These are phyloP conservation scores for Heliconius nattereri DNA, from an alignment of 1,140 invertebrate genomes.

Conservation along the genomic window DNA sequence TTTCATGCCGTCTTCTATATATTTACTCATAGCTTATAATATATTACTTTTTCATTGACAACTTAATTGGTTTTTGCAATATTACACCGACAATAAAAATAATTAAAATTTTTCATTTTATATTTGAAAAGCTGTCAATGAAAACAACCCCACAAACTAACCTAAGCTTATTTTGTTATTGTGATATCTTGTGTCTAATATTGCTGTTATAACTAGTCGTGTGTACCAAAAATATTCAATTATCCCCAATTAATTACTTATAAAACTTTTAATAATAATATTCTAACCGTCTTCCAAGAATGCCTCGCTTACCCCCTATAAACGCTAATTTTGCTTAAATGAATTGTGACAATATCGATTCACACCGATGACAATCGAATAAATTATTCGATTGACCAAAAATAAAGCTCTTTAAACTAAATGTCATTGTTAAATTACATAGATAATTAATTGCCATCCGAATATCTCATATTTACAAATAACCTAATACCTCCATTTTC, in stretches of 20 bases:
- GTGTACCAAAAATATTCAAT: conserved; percentile 16
- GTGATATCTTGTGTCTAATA: conserved; percentile 58
- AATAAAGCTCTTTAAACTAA: background rate
- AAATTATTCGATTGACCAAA: background rate
- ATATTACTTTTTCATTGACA: conserved; percentile 26
- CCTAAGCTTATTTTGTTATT: conserved; percentile 58
- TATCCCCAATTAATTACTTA: conserved; percentile 29
- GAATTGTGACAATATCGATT: background rate
- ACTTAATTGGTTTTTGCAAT: background rate
- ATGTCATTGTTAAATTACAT: background rate
- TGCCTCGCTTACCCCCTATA: conserved; percentile 55
- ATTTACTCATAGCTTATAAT: conserved; percentile 29
- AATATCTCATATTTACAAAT: background rate
- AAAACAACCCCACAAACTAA: conserved; percentile 37
- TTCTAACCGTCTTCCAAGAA: conserved; percentile 52
- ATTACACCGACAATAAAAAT: background rate
- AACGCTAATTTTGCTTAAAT: conserved; percentile 25
- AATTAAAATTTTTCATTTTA: background rate
- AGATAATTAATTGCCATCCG: background rate
- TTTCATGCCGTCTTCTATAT: conserved; percentile 50
- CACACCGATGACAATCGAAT: background rate
- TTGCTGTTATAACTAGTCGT: conserved; percentile 18
- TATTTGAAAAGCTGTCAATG: conserved; percentile 26
- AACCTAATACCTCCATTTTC: background rate
- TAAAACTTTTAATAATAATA: conserved; percentile 38